Evolutionary conservation across 2,797 vertebrate genomes (phyloP).

Genomic region (Fringilla coelebs): DNA sequence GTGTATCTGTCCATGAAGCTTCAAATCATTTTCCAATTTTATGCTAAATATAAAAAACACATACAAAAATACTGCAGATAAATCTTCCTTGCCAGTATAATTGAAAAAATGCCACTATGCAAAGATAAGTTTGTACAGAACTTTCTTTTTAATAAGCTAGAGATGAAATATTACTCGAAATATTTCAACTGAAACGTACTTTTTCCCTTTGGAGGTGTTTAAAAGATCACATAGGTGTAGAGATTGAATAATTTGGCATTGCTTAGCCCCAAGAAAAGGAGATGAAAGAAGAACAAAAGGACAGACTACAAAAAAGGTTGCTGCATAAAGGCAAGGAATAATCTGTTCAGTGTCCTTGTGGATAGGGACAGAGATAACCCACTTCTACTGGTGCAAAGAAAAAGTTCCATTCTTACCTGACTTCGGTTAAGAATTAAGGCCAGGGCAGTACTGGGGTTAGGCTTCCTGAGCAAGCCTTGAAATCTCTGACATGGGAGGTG

Average conservation of each 20-base stretch:
- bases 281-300: slow-evolving; percentile 18
- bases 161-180: background rate
- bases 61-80: background rate
- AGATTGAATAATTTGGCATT: slow-evolving; percentile 6
- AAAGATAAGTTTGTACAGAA: background rate
- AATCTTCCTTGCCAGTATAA: background rate
- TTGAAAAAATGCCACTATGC: background rate
- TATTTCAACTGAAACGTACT: background rate
- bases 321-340: slow-evolving; percentile 4
- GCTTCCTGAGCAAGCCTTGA: background rate
- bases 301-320: background rate
- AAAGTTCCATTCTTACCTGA: no score
- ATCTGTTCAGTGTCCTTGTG: background rate
- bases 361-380: background rate
- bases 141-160: background rate
- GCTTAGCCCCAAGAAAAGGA: background rate
- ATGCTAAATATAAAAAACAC: slow-evolving; percentile 9
- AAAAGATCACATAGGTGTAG: background rate
- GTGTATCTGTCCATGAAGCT: background rate
- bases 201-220: background rate
- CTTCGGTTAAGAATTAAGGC: background rate
- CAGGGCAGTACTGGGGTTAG: background rate
- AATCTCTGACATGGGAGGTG: background rate
- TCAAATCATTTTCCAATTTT: background rate
- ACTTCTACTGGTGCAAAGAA: background rate